Percentiles rank a stretch among this genome's conserved stretches.
Conservation (phyloP, 1,140 invertebrate genomes). For the Listronotus oregonensis region DNA sequence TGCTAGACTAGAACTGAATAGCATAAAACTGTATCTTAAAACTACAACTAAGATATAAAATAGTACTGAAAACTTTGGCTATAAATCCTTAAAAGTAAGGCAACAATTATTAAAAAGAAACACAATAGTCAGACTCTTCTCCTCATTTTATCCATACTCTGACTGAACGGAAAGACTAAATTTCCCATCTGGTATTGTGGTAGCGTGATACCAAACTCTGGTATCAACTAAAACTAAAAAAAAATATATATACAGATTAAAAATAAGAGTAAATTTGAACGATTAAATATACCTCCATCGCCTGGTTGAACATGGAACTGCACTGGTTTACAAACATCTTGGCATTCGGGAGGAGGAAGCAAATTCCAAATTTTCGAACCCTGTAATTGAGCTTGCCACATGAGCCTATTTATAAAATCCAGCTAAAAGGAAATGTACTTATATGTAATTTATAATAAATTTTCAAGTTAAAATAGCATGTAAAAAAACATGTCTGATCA, state of each 20-base stretch:
- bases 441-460: no score
- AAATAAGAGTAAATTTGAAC: no score
- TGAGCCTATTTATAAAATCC: constrained; percentile 87
- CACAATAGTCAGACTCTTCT: no score
- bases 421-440: constrained; percentile 66
- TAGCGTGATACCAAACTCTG: constrained; percentile 91
- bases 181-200: constrained; percentile 78
- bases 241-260: no score
- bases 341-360: constrained; percentile 87
- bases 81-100: no score
- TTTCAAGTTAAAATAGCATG: no score
- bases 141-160: constrained; percentile 76
- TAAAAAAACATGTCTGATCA: no score
- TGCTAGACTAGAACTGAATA: no score
- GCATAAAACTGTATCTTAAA: no score
- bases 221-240: constrained; percentile 83
- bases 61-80: no score
- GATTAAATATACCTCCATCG: constrained; percentile 81
- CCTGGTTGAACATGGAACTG: constrained; percentile 81
- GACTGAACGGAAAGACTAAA: constrained; percentile 91
- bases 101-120: no score
- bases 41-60: no score
- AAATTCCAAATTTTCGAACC: constrained; percentile 87
- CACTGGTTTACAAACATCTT: constrained; percentile 73
- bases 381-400: constrained; percentile 92